These are phyloP conservation scores for Opisthograptis luteolata DNA, from an alignment of 2,888 invertebrate species.

Conservation along the genomic window DNA sequence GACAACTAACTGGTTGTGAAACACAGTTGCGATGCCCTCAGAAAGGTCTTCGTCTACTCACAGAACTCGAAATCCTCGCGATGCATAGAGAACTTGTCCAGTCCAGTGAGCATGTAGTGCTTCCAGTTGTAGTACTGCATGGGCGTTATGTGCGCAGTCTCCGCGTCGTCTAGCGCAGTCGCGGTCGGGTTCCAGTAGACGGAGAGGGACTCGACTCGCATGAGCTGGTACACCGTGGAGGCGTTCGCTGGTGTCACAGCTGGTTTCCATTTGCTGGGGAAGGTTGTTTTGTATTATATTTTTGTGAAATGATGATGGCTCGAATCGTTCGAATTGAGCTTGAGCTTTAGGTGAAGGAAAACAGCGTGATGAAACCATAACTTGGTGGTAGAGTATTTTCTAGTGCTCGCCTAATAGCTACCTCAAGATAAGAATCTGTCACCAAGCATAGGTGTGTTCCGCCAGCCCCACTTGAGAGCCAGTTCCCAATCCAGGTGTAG, in stretches of 20 bases:
- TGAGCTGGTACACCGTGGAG: constrained; percentile 88
- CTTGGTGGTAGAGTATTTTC: too few species aligned
- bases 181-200: constrained; percentile 89
- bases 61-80: constrained; percentile 92
- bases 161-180: constrained; percentile 79
- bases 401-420: too few species aligned
- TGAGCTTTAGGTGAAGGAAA: too few species aligned
- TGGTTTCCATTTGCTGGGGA: constrained; percentile 90
- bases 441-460: too few species aligned
- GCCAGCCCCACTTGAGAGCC: too few species aligned
- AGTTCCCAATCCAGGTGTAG: too few species aligned
- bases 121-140: constrained; percentile 89
- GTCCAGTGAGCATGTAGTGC: constrained; percentile 89
- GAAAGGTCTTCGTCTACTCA: constrained; percentile 82
- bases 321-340: too few species aligned
- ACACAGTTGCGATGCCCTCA: too few species aligned
- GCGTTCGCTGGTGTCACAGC: constrained; percentile 85
- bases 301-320: too few species aligned
- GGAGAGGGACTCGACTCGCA: constrained; percentile 90
- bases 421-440: too few species aligned
- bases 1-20: too few species aligned
- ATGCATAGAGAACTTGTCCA: constrained; percentile 91
- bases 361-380: too few species aligned
- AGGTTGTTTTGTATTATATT: neutral
- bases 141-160: constrained; percentile 78